Conservation (phyloP, 2,797 vertebrate genomes). For the Bradypus variegatus region DNA sequence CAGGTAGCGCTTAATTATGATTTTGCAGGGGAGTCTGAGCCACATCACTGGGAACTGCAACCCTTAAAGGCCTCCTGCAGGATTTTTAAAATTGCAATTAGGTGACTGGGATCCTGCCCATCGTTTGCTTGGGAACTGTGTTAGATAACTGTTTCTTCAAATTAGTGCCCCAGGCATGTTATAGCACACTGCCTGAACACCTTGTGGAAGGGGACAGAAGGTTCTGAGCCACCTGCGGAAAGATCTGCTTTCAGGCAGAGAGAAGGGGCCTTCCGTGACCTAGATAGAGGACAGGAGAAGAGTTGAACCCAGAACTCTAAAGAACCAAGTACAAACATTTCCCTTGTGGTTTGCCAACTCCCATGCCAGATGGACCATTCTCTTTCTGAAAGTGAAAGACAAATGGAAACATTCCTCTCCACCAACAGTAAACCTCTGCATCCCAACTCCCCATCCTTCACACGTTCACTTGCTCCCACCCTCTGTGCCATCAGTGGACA, state of each 20-base stretch:
- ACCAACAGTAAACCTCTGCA: too few relatives aligned
- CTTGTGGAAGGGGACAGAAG: too few relatives aligned
- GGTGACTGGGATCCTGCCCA: not conserved
- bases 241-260: not conserved
- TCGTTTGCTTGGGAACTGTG: not conserved
- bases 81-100: not conserved
- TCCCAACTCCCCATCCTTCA: not conserved
- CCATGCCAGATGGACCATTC: not conserved
- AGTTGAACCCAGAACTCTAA: not conserved
- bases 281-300: rapidly evolving
- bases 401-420: not conserved
- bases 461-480: not conserved
- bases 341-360: not conserved
- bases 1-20: not conserved
- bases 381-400: not conserved
- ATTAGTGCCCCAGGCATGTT: not conserved
- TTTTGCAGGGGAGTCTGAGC: not conserved
- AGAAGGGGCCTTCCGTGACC: not conserved
- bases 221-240: not conserved
- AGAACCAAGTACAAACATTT: not conserved
- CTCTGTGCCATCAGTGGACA: rapidly evolving
- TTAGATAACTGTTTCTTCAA: not conserved
- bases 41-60: not conserved
- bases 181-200: not conserved
- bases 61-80: not conserved